Evolutionary conservation across 2,113 vertebrate species (phyloP).

Genomic region (Pelecanoides urinatrix): DNA sequence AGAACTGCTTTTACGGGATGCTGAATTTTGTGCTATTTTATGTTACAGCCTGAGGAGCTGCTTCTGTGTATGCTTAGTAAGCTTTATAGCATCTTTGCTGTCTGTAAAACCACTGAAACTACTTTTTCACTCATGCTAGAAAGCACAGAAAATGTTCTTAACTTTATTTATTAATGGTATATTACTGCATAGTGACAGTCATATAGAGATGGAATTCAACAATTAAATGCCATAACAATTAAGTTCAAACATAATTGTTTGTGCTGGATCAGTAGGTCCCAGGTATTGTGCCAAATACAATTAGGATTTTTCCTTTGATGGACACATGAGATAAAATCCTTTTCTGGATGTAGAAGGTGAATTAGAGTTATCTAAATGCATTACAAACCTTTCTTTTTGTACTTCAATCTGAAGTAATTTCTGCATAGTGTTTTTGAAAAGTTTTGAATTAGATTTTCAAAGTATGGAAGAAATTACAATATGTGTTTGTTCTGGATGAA

Average conservation of each 20-base stretch:
- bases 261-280: background rate
- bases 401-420: background rate
- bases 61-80: background rate
- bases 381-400: background rate
- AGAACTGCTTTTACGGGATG: background rate
- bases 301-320: background rate
- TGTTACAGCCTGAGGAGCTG: background rate
- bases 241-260: background rate
- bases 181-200: background rate
- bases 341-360: background rate
- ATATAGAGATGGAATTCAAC: background rate
- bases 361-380: background rate
- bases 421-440: background rate
- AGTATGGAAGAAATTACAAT: background rate
- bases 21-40: background rate
- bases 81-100: background rate
- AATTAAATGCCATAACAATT: background rate
- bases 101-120: background rate
- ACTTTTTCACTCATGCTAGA: background rate
- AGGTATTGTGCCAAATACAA: background rate
- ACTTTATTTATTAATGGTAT: background rate
- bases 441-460: background rate
- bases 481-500: background rate
- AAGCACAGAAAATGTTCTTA: background rate
- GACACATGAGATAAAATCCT: background rate